Conservation (phyloP, 1,140 invertebrate species). For the Magallana ariakensis region DNA sequence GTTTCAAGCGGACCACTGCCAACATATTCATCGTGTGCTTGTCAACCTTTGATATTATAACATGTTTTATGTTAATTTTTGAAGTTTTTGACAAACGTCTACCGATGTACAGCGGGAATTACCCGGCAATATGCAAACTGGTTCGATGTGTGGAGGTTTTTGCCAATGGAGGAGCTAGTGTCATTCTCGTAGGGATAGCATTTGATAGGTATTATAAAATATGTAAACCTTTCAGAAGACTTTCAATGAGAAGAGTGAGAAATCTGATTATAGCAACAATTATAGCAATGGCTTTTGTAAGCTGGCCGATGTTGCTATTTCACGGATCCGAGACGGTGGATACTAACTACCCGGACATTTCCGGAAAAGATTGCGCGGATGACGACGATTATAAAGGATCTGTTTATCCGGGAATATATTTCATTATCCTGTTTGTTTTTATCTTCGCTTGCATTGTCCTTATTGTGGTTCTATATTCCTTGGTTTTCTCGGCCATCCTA, state of each 20-base stretch:
- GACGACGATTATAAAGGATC: conserved; percentile 34
- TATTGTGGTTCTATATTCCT: conserved; percentile 10
- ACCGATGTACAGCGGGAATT: conserved; percentile 52
- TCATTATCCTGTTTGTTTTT: conserved; percentile 12
- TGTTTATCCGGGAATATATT: neutral
- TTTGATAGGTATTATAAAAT: conserved; percentile 57
- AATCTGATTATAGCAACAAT: conserved; percentile 32
- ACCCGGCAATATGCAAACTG: conserved; percentile 48
- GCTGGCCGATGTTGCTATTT: conserved; percentile 37
- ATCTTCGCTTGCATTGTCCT: conserved; percentile 7
- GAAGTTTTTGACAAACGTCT: conserved; percentile 53
- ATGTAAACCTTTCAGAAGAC: conserved; percentile 50
- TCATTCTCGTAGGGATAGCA: conserved; percentile 51
- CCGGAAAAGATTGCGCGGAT: conserved; percentile 37
- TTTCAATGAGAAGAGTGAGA: conserved; percentile 47
- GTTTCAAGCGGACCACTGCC: conserved; percentile 40
- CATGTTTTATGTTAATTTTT: conserved; percentile 36
- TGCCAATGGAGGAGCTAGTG: conserved; percentile 31
- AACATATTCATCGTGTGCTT: conserved; percentile 52
- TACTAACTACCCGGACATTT: neutral
- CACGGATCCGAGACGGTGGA: conserved; percentile 11
- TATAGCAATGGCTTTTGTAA: neutral
- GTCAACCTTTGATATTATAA: conserved; percentile 43
- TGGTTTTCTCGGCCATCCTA: conserved; percentile 30
- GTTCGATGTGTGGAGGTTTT: conserved; percentile 36